Evolutionary conservation across 2,113 vertebrate genomes (phyloP).

Genomic region (Hippocampus abdominalis): DNA sequence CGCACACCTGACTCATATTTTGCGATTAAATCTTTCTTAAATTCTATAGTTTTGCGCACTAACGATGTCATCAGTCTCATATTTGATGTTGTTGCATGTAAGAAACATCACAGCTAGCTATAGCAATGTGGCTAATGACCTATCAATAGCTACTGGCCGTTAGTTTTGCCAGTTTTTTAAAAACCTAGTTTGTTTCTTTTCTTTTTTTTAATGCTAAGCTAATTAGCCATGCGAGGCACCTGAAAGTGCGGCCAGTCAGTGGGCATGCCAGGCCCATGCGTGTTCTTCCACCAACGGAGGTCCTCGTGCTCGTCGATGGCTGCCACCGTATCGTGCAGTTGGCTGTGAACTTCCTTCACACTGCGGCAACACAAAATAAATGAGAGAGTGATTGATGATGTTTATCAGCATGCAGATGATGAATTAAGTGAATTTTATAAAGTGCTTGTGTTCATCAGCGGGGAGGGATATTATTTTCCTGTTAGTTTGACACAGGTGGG

Average conservation of each 20-base stretch:
- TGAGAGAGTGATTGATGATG: not conserved
- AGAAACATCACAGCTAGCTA: no score
- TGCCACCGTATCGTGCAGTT: constrained; percentile 71
- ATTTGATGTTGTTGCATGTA: no score
- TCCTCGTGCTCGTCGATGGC: constrained; percentile 75
- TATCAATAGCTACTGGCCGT: no score
- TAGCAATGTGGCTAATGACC: no score
- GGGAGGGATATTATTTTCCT: not conserved
- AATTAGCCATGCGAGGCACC: constrained; percentile 45
- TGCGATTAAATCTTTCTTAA: no score
- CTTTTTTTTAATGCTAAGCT: not conserved
- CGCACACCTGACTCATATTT: no score
- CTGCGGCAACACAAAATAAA: not conserved
- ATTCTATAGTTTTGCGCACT: no score
- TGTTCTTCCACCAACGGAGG: constrained; percentile 80
- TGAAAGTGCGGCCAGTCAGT: constrained; percentile 82
- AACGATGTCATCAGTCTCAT: no score
- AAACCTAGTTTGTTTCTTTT: not conserved
- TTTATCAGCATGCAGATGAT: not conserved
- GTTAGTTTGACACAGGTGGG: not conserved
- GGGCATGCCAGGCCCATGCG: constrained; percentile 78
- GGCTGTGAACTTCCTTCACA: constrained; percentile 63
- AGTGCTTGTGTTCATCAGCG: not conserved
- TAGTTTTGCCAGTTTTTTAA: no score
- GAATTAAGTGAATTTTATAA: not conserved